phyloP scores from a whole-genome alignment of 1,140 invertebrate species.

The Lepidurus apus region DNA sequence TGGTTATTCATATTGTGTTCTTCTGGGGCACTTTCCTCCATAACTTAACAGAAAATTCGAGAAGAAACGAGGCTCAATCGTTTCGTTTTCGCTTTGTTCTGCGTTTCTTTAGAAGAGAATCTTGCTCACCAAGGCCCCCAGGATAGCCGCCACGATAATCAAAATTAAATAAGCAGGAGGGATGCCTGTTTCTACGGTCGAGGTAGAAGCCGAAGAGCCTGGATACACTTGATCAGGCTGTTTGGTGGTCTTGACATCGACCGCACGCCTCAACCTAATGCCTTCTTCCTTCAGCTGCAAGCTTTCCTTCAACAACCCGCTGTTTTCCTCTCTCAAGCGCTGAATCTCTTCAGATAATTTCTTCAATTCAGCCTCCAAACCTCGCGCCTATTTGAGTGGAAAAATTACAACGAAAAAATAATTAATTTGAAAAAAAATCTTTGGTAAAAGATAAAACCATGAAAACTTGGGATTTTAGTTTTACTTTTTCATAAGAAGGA shows the following conservation, averaged over 20 bases:
- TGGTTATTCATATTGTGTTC: slow-evolving; percentile 4
- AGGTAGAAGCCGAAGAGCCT: slow-evolving; percentile 10
- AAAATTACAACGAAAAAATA: too few relatives aligned
- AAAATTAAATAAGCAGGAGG: slow-evolving; percentile 20
- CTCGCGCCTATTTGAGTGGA: neutral
- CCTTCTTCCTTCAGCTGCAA: slow-evolving; percentile 55
- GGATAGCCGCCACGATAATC: slow-evolving; percentile 29
- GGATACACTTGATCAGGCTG: slow-evolving; percentile 20
- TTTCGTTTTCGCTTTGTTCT: neutral
- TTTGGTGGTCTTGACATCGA: slow-evolving; percentile 14
- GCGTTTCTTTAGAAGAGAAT: slow-evolving; percentile 30
- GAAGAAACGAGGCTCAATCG: neutral
- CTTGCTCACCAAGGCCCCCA: slow-evolving; percentile 33
- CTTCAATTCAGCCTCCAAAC: slow-evolving; percentile 53
- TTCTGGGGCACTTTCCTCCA: neutral
- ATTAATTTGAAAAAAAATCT: too few relatives aligned
- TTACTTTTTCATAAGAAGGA: neutral
- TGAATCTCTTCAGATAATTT: slow-evolving; percentile 66
- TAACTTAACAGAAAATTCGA: neutral
- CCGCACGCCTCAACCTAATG: slow-evolving; percentile 31
- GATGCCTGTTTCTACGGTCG: slow-evolving; percentile 18
- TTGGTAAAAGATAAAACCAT: too few relatives aligned
- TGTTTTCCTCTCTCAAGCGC: slow-evolving; percentile 66
- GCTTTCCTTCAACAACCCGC: slow-evolving; percentile 71
- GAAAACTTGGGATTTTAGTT: neutral